Evolutionary conservation across 2,797 vertebrate species (phyloP).

Genomic region (Oceanodroma leucorhoa): DNA sequence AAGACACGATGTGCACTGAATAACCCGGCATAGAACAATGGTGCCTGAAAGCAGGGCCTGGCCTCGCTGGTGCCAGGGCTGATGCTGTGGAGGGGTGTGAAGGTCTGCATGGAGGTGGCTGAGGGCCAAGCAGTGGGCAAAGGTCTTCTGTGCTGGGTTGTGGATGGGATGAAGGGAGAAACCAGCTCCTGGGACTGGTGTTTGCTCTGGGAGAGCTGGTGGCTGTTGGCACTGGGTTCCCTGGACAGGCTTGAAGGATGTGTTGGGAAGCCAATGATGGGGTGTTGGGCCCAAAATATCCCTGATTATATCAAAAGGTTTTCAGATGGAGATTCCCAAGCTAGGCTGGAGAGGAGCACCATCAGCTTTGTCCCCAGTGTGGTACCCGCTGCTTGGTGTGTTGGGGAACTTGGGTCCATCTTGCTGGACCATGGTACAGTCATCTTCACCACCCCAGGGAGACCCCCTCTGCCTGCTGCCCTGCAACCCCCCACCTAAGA

Average conservation of each 20-base stretch:
- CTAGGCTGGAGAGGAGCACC: neutral
- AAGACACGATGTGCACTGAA: neutral
- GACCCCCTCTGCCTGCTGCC: neutral
- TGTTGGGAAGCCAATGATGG: neutral
- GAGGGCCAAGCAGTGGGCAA: neutral
- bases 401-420: neutral
- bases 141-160: neutral
- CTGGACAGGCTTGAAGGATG: neutral
- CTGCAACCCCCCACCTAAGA: neutral
- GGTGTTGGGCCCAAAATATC: neutral
- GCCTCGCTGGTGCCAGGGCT: neutral
- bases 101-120: neutral
- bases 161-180: neutral
- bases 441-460: neutral
- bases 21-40: neutral
- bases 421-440: neutral
- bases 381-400: neutral
- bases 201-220: neutral
- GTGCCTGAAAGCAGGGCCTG: neutral
- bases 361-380: neutral
- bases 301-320: neutral
- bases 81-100: neutral
- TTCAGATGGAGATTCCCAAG: neutral
- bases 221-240: fast-evolving
- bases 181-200: neutral